phyloP scores from a whole-genome alignment of 1,140 invertebrate genomes.

The Galleria mellonella region DNA sequence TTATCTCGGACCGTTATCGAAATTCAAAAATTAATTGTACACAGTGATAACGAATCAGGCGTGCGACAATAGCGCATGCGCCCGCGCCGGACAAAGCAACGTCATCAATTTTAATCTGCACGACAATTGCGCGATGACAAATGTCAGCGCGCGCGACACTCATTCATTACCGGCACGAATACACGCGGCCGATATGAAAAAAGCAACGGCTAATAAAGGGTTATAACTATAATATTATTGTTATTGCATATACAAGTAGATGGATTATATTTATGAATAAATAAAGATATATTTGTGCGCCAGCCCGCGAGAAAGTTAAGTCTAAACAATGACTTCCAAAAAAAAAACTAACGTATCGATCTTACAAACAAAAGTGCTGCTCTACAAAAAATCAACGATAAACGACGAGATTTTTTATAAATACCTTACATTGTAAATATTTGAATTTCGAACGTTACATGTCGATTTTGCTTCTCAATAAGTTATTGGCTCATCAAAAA shows the following conservation, averaged over 20 bases:
- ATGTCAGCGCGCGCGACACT: slow-evolving; percentile 59
- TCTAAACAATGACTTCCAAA: not conserved
- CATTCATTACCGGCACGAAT: slow-evolving; percentile 64
- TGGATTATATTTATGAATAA: slow-evolving; percentile 28
- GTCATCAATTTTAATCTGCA: slow-evolving; percentile 73
- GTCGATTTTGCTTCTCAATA: too few relatives aligned
- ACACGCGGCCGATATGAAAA: slow-evolving; percentile 44
- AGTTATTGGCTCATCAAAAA: too few relatives aligned
- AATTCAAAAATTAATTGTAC: slow-evolving; percentile 17
- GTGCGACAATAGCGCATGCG: slow-evolving; percentile 48
- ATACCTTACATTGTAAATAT: too few relatives aligned
- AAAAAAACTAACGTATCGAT: not conserved
- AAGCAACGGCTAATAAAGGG: slow-evolving; percentile 63
- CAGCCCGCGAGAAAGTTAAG: not conserved
- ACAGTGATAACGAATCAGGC: slow-evolving; percentile 34
- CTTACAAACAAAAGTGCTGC: too few relatives aligned
- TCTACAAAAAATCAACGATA: too few relatives aligned
- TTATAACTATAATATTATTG: slow-evolving; percentile 51
- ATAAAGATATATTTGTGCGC: slow-evolving; percentile 8
- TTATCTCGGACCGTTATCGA: not conserved
- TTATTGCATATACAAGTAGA: slow-evolving; percentile 40
- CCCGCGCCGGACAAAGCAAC: slow-evolving; percentile 52
- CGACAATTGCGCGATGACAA: slow-evolving; percentile 72
- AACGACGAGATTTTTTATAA: too few relatives aligned
- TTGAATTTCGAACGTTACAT: too few relatives aligned